Evolutionary conservation across 1,140 invertebrate genomes (phyloP).

Genomic region (Aricia agestis): DNA sequence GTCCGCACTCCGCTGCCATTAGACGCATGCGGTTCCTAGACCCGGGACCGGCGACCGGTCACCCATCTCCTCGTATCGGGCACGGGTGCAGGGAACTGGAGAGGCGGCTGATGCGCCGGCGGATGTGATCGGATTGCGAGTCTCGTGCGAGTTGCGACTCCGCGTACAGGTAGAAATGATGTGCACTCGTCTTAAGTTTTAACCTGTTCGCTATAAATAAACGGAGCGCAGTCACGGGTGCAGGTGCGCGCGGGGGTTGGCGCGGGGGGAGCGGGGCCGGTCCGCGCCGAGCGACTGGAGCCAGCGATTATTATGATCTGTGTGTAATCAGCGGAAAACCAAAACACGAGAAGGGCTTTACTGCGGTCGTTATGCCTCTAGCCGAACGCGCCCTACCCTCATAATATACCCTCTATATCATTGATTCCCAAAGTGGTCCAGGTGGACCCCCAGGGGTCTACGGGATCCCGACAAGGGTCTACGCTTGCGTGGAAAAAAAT

Average conservation of each 20-base stretch:
- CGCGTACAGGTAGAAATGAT: slow-evolving; percentile 36
- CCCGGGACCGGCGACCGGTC: too few relatives aligned
- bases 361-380: background rate
- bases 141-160: slow-evolving; percentile 14
- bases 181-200: slow-evolving; percentile 38
- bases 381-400: too few relatives aligned
- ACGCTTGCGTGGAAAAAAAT: too few relatives aligned
- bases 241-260: slow-evolving; percentile 20
- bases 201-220: slow-evolving; percentile 64
- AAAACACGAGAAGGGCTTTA: slow-evolving; percentile 19
- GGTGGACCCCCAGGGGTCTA: too few relatives aligned
- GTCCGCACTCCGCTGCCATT: too few relatives aligned
- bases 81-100: background rate
- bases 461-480: too few relatives aligned
- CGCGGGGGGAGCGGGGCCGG: slow-evolving; percentile 25
- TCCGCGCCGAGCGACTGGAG: slow-evolving; percentile 25
- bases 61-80: background rate
- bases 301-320: slow-evolving; percentile 37
- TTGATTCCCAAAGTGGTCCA: too few relatives aligned
- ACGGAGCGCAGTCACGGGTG: slow-evolving; percentile 35
- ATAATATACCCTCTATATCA: too few relatives aligned
- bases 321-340: slow-evolving; percentile 32
- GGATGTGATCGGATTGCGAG: slow-evolving; percentile 16
- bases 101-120: background rate
- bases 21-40: background rate